These are phyloP conservation scores for Monodelphis domestica DNA, from an alignment of 2,797 vertebrate species.

Conservation along the genomic window DNA sequence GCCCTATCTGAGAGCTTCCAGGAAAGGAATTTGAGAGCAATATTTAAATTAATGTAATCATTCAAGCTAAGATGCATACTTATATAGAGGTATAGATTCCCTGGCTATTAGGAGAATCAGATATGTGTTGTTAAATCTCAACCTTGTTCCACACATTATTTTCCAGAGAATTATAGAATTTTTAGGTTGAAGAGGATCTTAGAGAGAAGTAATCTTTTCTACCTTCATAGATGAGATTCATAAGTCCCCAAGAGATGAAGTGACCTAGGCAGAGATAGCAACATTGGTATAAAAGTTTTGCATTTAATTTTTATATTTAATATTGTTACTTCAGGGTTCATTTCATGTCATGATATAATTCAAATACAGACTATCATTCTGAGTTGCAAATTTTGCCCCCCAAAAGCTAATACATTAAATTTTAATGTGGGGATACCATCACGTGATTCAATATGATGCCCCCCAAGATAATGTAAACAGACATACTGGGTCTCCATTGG, in stretches of 20 bases:
- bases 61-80: neutral
- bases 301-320: neutral
- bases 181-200: neutral
- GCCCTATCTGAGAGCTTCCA: neutral
- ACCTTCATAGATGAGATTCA: neutral
- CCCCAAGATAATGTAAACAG: neutral
- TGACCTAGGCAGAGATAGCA: too few relatives aligned
- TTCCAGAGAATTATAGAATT: neutral
- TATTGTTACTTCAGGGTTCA: neutral
- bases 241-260: neutral
- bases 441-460: neutral
- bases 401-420: neutral
- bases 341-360: neutral
- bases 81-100: neutral
- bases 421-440: neutral
- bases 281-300: neutral
- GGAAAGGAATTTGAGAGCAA: neutral
- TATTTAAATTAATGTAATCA: neutral
- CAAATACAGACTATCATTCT: neutral
- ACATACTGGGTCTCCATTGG: too few relatives aligned
- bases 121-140: neutral
- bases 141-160: neutral
- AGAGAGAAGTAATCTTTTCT: neutral
- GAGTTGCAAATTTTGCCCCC: neutral
- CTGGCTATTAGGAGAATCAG: neutral